Evolutionary conservation across 2,888 invertebrate species (phyloP), one percentile per base, ranked within the genome.

Genomic region (Drosophila silvestris): DNA sequence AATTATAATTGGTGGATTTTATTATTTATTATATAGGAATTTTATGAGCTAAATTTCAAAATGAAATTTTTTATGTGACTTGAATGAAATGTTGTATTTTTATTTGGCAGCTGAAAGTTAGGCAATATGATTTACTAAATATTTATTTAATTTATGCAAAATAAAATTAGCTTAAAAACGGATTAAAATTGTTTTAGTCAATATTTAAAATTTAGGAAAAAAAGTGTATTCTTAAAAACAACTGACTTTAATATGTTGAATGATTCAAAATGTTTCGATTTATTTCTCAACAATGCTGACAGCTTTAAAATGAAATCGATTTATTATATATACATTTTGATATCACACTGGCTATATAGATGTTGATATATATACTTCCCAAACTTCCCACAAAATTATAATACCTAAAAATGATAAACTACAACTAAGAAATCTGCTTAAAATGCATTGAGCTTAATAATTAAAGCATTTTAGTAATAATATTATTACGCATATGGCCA

Each of bases 401-500:
- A 51, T 39, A 5, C 39, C 9, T 2, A 39, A 51, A 16, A 35
- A 33, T 10, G 22, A 1, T 53, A 22, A 26, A 10, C 35, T 10
- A 0, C 3, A 52, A 19, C 2, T 10, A 28, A 14, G 3, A 53
- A 53, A n/a, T n/a, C 12, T 26, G 7, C 22, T 14, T 5, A 14
- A 14, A 57, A 7, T 47, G n/a, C 26, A n/a, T n/a, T n/a, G n/a
- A n/a, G n/a, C n/a, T n/a, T n/a, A n/a, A n/a, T n/a, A n/a, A n/a
- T 57, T 12, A 33, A n/a, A 26, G 12, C 12, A 12, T 14, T 51
- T 59, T 37, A 33, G 26, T 5, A 9, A 37, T 32, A 44, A 60
- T 52, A 65, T 39, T 61, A 51, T 67, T 67, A 1, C 53, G 39
- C 47, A 44, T 37, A 67, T 51, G 47, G 19, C 5, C 41, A 52